A percentile compares a stretch with the other conserved stretches of the same genome.
These are phyloP conservation scores for Drosophila hamatofila DNA, from an alignment of 2,888 invertebrate species.

Conservation along the genomic window DNA sequence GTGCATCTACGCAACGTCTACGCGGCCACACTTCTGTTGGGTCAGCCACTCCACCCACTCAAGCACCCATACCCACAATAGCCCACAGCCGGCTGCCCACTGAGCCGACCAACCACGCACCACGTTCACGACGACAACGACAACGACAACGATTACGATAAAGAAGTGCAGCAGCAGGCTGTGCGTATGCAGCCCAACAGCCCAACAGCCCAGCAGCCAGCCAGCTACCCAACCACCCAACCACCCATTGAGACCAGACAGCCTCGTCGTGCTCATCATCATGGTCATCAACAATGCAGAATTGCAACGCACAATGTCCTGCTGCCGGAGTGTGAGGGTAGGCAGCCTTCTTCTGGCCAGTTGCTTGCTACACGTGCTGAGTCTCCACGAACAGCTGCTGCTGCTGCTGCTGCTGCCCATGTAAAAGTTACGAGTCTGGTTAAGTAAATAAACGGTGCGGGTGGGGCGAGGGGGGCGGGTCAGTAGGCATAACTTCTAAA, in stretches of 20 bases:
- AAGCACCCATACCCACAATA: slow-evolving; percentile 10
- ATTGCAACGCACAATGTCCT: slow-evolving; percentile 55
- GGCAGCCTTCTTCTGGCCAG: slow-evolving; percentile 48
- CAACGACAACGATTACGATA: slow-evolving; percentile 33
- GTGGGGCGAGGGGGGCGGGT: slow-evolving; percentile 6
- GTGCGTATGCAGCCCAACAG: slow-evolving; percentile 23
- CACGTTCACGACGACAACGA: slow-evolving; percentile 37
- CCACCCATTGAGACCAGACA: slow-evolving; percentile 35
- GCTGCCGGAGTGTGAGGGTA: slow-evolving; percentile 20
- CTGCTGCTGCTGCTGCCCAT: slow-evolving; percentile 42
- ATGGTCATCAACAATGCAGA: slow-evolving; percentile 34
- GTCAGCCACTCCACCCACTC: slow-evolving; percentile 18
- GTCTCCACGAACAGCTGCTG: slow-evolving; percentile 75
- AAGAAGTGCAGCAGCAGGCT: slow-evolving; percentile 64
- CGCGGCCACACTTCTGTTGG: slow-evolving; percentile 72
- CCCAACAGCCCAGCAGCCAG: too few species aligned
- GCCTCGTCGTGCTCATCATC: slow-evolving; percentile 36
- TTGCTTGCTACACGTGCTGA: slow-evolving; percentile 81
- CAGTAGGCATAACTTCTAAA: slow-evolving; percentile 73
- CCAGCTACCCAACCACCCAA: neutral
- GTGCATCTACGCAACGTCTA: slow-evolving; percentile 75
- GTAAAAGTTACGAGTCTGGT: slow-evolving; percentile 69
- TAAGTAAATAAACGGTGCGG: slow-evolving; percentile 69
- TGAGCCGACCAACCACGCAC: slow-evolving; percentile 73
- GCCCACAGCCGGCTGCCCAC: slow-evolving; percentile 20